Percentiles rank a stretch among this genome's conserved stretches.
These are phyloP conservation scores for Mus minutoides DNA, from an alignment of 2,797 vertebrate species.

Conservation along the genomic window DNA sequence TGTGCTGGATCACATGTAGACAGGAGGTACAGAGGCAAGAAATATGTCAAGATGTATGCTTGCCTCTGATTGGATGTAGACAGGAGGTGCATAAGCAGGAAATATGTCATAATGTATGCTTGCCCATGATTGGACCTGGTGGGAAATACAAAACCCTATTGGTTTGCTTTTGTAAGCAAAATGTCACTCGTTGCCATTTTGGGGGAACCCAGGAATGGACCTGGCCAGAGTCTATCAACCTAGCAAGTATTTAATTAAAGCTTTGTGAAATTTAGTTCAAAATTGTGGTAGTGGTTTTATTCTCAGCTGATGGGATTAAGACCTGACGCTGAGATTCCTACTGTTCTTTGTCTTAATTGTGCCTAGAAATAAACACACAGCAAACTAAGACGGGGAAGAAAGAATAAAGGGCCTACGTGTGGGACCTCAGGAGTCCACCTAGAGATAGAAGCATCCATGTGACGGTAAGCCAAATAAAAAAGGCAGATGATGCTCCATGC, in stretches of 20 bases:
- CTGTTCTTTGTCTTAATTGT: background rate
- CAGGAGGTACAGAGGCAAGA: background rate
- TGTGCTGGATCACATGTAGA: background rate
- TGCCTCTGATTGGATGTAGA: background rate
- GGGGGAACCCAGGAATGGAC: background rate
- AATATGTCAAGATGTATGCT: background rate
- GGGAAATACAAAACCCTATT: background rate
- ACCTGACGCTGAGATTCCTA: background rate
- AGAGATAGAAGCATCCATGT: background rate
- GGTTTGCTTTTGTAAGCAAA: background rate
- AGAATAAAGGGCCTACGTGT: background rate
- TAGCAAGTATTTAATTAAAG: background rate
- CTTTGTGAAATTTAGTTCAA: background rate
- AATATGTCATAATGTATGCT: background rate
- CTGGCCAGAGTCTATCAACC: background rate
- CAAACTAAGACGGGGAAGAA: background rate
- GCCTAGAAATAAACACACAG: background rate
- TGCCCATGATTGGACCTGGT: background rate
- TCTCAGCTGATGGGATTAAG: background rate
- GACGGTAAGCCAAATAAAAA: background rate
- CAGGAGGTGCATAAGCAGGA: background rate
- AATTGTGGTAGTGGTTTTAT: background rate
- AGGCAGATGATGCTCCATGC: background rate
- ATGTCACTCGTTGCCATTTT: background rate
- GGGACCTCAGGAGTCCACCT: background rate